A percentile compares a stretch with the other conserved stretches of the same genome.
phyloP scores from a whole-genome alignment of 2,113 vertebrate genomes.

The Colinus virginianus region DNA sequence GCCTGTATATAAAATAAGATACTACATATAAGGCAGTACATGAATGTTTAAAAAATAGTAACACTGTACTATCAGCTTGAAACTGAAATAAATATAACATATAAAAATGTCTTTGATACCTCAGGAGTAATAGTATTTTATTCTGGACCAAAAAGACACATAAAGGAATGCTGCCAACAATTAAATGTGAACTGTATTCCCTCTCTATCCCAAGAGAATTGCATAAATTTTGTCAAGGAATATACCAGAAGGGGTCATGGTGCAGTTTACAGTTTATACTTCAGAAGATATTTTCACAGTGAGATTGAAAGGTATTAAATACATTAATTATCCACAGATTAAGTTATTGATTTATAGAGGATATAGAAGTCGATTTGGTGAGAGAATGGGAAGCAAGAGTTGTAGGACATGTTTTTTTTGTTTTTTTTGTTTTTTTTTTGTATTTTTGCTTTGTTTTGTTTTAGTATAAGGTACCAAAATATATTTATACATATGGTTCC shows the following conservation, averaged over 20 bases:
- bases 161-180: neutral
- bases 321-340: conserved; percentile 25
- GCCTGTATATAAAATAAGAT: neutral
- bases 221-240: neutral
- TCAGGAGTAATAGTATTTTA: neutral
- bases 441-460: too few species aligned
- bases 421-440: too few species aligned
- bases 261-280: neutral
- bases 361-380: conserved; percentile 1
- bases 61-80: neutral
- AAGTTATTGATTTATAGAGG: neutral
- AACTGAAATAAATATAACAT: neutral
- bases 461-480: too few species aligned
- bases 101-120: neutral
- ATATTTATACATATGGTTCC: neutral
- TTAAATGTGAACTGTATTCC: neutral
- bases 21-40: neutral
- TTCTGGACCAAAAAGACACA: neutral
- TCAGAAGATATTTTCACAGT: neutral
- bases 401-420: neutral
- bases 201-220: neutral
- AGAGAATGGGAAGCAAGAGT: neutral
- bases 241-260: neutral
- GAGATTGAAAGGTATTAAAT: neutral
- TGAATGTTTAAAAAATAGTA: neutral